Conservation (phyloP, 2,113 vertebrate genomes). For the Oncorhynchus nerka region DNA sequence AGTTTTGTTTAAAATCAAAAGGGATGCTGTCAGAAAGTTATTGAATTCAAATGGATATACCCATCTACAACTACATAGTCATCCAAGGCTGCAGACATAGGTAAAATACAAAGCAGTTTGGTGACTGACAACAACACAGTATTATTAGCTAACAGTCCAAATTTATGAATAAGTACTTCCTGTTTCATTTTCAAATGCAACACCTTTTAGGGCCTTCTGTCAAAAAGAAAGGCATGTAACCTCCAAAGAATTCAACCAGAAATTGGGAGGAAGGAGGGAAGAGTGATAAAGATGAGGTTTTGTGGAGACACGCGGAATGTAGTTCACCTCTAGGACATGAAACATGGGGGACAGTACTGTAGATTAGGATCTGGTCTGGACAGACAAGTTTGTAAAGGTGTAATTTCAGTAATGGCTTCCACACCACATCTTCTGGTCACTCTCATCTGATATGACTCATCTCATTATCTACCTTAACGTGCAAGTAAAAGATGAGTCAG, state of each 20-base stretch:
- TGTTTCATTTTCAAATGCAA: constrained; percentile 27
- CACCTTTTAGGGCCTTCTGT: constrained; percentile 12
- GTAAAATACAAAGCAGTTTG: too few species aligned
- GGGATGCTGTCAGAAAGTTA: neutral
- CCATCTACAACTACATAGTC: neutral
- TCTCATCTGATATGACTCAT: constrained; percentile 53
- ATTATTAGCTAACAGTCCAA: neutral
- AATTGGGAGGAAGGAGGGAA: constrained; percentile 21
- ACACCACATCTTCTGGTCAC: constrained; percentile 41
- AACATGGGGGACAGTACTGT: constrained; percentile 33
- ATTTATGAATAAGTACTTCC: neutral
- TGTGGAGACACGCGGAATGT: constrained; percentile 45
- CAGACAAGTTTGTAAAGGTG: constrained; percentile 54
- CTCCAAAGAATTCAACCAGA: constrained; percentile 40
- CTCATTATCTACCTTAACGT: constrained; percentile 6
- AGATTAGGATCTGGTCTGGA: constrained; percentile 65
- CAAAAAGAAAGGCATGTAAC: constrained; percentile 17
- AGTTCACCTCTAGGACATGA: constrained; percentile 44
- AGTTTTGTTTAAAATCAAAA: too few species aligned
- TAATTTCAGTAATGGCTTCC: constrained; percentile 51
- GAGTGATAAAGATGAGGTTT: neutral
- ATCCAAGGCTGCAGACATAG: neutral
- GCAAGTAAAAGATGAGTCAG: too few species aligned
- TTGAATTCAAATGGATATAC: too few species aligned
- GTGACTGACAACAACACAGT: neutral